Base-by-base conservation (phyloP, 2,888 invertebrate species). In the Caenorhabditis sp. region DNA sequence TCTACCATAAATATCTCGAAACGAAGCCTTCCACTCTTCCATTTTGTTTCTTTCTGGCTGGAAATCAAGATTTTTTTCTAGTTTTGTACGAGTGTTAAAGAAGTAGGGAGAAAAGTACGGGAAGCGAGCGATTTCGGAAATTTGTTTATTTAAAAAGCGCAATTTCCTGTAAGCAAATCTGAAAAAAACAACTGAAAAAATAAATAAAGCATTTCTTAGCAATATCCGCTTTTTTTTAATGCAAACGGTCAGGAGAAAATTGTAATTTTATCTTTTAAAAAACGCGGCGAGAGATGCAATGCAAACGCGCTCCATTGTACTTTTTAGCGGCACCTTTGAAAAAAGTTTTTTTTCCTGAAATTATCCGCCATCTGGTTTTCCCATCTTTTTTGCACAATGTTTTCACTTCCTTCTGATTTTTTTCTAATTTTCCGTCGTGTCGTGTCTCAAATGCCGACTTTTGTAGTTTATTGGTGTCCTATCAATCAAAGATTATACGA, bases 1-100 rank as follows among this genome's bases (percentile, higher is more conserved):
- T 67, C 83, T 83, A 9, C 85, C 85, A 58, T 89, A 83, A 53
- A 89, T 85, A 26, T 80, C 80, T 32, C 85, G 85, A 65, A 87
- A 89, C 9, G 85, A 83, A 22, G 62, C 32, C 32, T 79, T 78
- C 89, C 89, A 89, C 35, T 62, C 70, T n/a, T 84, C 81, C 56
- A 81, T 67, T 40, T 13, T 26, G 3, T 51, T 24, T 22, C 24
- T 40, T 40, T 40, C 40, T 5, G 40, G 3, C 50, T 50, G 50
- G 13, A 40, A 40, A 40, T 9, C 15, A 15, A 6, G 9, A 32
- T 32, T 32, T 32, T n/a, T n/a, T n/a, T n/a, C n/a, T n/a, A n/a
- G n/a, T n/a, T n/a, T n/a, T 11, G 11, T 8, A 35, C 35, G 35
- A 8, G 11, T 35, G 35, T 11, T 35, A 11, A 35, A 35, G 35